phyloP scores from a whole-genome alignment of 1,140 invertebrate genomes.

The Whitmania pigra region DNA sequence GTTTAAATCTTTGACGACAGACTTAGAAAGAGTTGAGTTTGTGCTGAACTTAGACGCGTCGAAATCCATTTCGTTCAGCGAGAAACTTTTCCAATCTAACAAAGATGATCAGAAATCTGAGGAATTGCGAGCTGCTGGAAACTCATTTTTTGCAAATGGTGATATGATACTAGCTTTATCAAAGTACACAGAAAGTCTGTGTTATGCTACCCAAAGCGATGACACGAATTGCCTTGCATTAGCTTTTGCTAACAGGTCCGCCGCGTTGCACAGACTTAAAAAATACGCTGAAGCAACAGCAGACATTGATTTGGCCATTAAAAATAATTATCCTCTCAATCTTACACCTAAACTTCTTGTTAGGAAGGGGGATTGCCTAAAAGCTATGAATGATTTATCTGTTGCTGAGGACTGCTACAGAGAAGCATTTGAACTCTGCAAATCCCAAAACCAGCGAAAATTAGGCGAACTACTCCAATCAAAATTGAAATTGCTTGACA shows the following conservation, averaged over 20 bases:
- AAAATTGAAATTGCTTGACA: too few relatives aligned
- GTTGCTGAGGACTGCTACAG: constrained; percentile 35
- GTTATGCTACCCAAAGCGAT: background rate
- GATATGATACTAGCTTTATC: constrained; percentile 1
- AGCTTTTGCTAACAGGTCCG: constrained; percentile 71
- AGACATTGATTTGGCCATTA: constrained; percentile 58
- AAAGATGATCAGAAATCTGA: constrained; percentile 6
- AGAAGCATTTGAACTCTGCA: constrained; percentile 37
- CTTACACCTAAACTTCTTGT: constrained; percentile 64
- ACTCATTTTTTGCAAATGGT: constrained; percentile 10
- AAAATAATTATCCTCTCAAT: constrained; percentile 59
- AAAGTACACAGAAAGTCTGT: constrained; percentile 20
- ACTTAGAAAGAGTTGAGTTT: too few relatives aligned
- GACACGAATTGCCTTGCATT: constrained; percentile 52
- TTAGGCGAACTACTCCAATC: too few relatives aligned
- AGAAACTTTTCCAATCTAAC: background rate
- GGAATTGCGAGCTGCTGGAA: constrained; percentile 6
- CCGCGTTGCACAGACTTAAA: constrained; percentile 64
- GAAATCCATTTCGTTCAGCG: too few relatives aligned
- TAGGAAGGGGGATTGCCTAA: constrained; percentile 56
- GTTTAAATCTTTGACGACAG: too few relatives aligned
- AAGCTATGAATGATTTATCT: constrained; percentile 49
- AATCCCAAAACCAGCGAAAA: too few relatives aligned
- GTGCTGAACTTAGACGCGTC: too few relatives aligned
- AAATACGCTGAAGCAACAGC: constrained; percentile 47